Evolutionary conservation across 2,797 vertebrate genomes (phyloP).

Genomic region (Natrix natrix): DNA sequence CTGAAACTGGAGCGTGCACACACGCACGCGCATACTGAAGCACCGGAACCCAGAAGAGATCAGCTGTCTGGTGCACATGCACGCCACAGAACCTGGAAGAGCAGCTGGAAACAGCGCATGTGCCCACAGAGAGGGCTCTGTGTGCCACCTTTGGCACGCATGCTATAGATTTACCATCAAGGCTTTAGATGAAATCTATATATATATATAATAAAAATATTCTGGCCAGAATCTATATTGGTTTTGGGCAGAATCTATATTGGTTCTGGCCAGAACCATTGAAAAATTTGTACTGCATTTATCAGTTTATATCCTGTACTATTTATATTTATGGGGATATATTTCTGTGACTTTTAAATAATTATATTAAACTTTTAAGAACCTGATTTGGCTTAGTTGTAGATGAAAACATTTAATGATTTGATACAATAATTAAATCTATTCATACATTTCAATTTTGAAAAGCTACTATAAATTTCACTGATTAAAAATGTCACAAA

Average conservation of each 20-base stretch:
- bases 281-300: neutral
- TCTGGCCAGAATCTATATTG: neutral
- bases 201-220: neutral
- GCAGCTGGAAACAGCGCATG: no score
- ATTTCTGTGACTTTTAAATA: neutral
- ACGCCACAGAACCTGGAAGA: no score
- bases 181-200: neutral
- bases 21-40: no score
- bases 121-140: no score
- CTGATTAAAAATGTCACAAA: conserved; percentile 12
- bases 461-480: neutral
- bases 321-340: neutral
- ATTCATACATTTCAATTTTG: conserved; percentile 2
- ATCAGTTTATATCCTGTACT: neutral
- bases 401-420: neutral
- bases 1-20: no score
- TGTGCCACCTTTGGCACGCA: no score
- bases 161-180: no score
- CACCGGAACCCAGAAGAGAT: no score
- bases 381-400: neutral
- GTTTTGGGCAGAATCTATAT: neutral
- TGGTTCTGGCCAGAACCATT: neutral
- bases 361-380: neutral
- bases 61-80: no score
- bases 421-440: neutral